Base-by-base conservation (phyloP, 2,113 vertebrate genomes). In the Rhinopomastus cyanomelas region DNA sequence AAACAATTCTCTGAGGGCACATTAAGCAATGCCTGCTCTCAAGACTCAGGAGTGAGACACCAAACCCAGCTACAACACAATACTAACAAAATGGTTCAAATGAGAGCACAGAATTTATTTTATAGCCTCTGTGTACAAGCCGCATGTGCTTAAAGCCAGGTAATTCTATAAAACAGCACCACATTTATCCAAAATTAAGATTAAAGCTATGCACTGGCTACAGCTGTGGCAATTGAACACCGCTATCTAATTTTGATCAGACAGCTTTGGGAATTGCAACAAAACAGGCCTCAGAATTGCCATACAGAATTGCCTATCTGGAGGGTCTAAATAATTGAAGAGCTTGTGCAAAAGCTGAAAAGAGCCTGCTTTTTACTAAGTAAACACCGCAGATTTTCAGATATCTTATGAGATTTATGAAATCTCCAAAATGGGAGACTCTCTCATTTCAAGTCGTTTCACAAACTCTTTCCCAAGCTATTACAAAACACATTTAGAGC, bases 271-370 rank as follows among this genome's bases (percentile, higher is more conserved):
- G 39, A 85, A 53, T 10, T 83, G 68, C 42, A 85, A 44, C 48
- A 74, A 85, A 85, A 71, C 76, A 72, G n/a, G 21, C n/a, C 49
- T 67, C 65, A 64, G 32, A 71, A 59, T 7, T 65, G 51, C 56
- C 39, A 49, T 7, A 14, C 5, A 37, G 51, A 85, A 84, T 39
- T 80, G 60, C 36, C 44, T 85, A 0, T 67, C 48, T 87, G 49
- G 39, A 93, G 39, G 39, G 68, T 49, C 73, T 92, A 91, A 82
- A 77, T 81, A 65, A 88, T 64, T 30, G 60, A 91, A 81, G 29
- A 69, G 34, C n/a, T 30, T 69, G 29, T 3, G n/a, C 2, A 2
- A 80, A 82, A 87, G 52, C 68, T 81, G 64, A 29, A 71, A 71
- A 91, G 16, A 62, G 34, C 29, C 64, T 52, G 52, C 49, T 39